A percentile compares a stretch with the other conserved stretches of the same genome.
Evolutionary conservation across 1,140 invertebrate species (phyloP).

Genomic region (Trichoplusia ni): DNA sequence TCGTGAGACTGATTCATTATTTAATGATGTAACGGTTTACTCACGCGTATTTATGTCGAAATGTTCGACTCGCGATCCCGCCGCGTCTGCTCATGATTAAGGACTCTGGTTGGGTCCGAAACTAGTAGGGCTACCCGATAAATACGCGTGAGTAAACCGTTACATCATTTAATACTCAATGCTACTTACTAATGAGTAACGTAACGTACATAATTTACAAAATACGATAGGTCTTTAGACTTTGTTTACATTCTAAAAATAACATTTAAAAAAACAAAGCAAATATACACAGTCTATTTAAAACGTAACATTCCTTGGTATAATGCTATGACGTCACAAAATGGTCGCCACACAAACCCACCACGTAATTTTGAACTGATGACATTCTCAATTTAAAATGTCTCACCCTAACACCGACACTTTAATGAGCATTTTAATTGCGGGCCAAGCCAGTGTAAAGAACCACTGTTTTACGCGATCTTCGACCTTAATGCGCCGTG

Average conservation of each 20-base stretch:
- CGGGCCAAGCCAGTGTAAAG: slow-evolving; percentile 43
- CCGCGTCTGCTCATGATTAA: no score
- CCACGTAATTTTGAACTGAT: slow-evolving; percentile 35
- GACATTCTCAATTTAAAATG: slow-evolving; percentile 20
- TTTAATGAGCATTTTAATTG: slow-evolving; percentile 50
- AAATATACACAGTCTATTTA: neutral
- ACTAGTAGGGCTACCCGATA: no score
- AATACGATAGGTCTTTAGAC: no score
- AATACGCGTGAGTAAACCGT: no score
- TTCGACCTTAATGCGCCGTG: neutral
- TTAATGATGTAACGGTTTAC: no score
- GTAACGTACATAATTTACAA: no score
- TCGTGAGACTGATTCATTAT: no score
- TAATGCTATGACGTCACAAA: slow-evolving; percentile 2
- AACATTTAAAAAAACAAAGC: neutral
- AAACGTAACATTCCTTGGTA: slow-evolving; percentile 8
- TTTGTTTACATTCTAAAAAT: neutral
- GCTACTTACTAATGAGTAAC: no score
- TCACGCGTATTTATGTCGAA: no score
- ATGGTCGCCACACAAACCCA: slow-evolving; percentile 6
- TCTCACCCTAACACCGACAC: slow-evolving; percentile 30
- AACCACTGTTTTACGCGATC: neutral
- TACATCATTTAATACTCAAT: no score
- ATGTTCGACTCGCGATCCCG: no score
- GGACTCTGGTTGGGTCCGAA: no score